These are phyloP conservation scores for Plestiodon gilberti DNA, from an alignment of 2,113 vertebrate genomes.

Conservation along the genomic window DNA sequence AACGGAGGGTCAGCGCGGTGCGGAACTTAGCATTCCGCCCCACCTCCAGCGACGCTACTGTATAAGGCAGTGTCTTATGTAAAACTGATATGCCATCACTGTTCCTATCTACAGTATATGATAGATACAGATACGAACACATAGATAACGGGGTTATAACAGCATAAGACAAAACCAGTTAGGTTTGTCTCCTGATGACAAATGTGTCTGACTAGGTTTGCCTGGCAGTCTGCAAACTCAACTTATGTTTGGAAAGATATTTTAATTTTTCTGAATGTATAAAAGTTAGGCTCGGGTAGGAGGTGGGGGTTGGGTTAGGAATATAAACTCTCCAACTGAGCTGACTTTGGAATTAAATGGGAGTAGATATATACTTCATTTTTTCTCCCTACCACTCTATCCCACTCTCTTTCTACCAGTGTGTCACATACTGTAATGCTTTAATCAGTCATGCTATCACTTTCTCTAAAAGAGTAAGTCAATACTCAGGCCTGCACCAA, in stretches of 20 bases:
- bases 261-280: constrained; percentile 29
- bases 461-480: constrained; percentile 48
- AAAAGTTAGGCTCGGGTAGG: background rate
- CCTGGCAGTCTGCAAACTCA: background rate
- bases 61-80: too few species aligned
- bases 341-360: constrained; percentile 32
- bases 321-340: fast-evolving
- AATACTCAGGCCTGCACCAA: constrained; percentile 35
- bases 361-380: constrained; percentile 28
- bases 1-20: too few species aligned
- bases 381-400: background rate
- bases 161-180: constrained; percentile 10
- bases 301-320: background rate
- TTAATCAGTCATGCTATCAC: constrained; percentile 46
- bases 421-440: constrained; percentile 19
- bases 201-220: background rate
- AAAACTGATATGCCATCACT: too few species aligned
- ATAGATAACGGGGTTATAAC: background rate
- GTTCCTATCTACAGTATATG: too few species aligned
- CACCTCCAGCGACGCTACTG: too few species aligned
- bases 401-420: constrained; percentile 21
- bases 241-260: constrained; percentile 14
- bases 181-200: background rate
- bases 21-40: too few species aligned
- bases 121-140: too few species aligned